Evolutionary conservation across 2,888 invertebrate genomes (phyloP), one percentile per base, ranked within the genome.

Genomic region (Orgyia antiqua): DNA sequence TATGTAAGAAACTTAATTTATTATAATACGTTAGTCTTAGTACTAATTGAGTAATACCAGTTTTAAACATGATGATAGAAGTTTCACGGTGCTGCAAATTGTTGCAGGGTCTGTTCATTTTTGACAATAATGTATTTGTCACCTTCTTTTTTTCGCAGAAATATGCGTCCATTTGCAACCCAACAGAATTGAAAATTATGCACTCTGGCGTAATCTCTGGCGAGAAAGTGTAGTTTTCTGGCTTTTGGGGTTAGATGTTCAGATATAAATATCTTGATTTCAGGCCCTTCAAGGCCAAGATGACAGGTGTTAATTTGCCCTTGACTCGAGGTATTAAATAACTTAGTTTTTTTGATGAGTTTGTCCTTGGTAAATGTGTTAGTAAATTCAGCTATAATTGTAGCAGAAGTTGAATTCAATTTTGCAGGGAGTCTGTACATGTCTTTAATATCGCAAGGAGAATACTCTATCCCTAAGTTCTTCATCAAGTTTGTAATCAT

Each of bases 221-320:
- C 27, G 3, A 27, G 27, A 27, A 27, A 27, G 19, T 27, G 27
- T 2, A 15, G 20, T 20, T n/a, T 20, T n/a, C n/a, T 20, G 4
- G 20, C 20, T n/a, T 20, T 20, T 7, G 20, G 2, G n/a, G 20
- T 20, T 7, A 20, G n/a, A 8, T 20, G 20, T 6, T 20, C 20
- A 5, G 20, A 20, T 3, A 20, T 8, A 8, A 8, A 20, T 6
- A 20, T n/a, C 4, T 5, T 5, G 4, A n/a, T 20, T n/a, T 3
- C n/a, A 8, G 6, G 6, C 20, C 20, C 20, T 20, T 20, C 20
- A 4, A 20, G n/a, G n/a, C 20, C 20, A 2, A 20, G 20, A 8
- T 20, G 8, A 20, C 7, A 20, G 2, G 20, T 8, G 20, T 20
- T 20, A 5, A 20, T 3, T 15, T 15, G 20, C 20, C 20, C 8